Evolutionary conservation across 2,113 vertebrate genomes (phyloP).

Genomic region (Opisthocomus hoazin): DNA sequence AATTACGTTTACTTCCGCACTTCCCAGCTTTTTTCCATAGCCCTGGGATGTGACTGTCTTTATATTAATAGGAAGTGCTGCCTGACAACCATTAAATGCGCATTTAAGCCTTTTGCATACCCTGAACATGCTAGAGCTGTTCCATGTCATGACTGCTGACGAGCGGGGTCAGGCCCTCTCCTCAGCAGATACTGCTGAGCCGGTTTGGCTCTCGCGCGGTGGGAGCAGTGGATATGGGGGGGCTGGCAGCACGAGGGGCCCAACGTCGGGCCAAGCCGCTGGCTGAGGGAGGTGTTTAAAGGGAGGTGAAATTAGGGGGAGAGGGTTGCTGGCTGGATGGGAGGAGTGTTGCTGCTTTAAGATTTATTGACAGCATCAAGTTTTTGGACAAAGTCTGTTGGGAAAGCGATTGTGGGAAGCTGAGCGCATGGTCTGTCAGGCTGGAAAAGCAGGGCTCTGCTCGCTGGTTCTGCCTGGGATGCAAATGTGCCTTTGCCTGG

Average conservation of each 20-base stretch:
- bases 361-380: not conserved
- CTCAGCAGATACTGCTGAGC: conserved; percentile 45
- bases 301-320: not conserved
- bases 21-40: conserved; percentile 47
- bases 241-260: not conserved
- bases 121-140: conserved; percentile 51
- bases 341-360: not conserved
- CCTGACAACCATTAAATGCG: conserved; percentile 65
- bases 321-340: not conserved
- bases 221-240: conserved; percentile 38
- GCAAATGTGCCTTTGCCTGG: not conserved
- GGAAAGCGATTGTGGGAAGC: not conserved
- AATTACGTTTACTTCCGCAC: conserved; percentile 22
- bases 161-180: conserved; percentile 49
- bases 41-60: conserved; percentile 53
- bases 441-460: not conserved
- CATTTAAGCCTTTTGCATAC: conserved; percentile 65
- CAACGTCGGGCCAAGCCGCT: fast-evolving
- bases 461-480: not conserved
- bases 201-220: conserved; percentile 52
- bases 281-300: not conserved
- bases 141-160: conserved; percentile 62
- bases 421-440: not conserved
- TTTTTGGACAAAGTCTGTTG: not conserved
- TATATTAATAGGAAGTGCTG: conserved; percentile 57